Evolutionary conservation across 2,797 vertebrate species (phyloP), one percentile per base, ranked within the genome.

Genomic region (Choloepus didactylus): DNA sequence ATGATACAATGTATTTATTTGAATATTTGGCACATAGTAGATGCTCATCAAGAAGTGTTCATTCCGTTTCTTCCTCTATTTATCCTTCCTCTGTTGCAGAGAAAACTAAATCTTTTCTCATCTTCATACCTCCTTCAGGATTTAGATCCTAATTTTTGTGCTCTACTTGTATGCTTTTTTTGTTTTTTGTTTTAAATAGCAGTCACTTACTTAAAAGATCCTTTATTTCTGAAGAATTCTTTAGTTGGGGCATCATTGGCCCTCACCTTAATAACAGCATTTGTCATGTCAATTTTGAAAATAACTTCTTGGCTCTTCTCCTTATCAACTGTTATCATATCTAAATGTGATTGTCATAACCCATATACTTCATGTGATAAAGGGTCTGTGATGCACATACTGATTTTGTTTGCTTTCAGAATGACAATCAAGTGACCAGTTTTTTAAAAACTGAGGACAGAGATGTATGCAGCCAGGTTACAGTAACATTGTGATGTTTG

Each of bases 161-260:
- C 35, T 67, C 18, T 83, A n/a, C 14, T 87, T 75, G 25, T 82
- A 31, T 90, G 46, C 46, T 73, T 94, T 87, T 69, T 49, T 49
- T 35, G 35, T 7, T 16, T 56, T 64, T 94, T 59, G n/a, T 64
- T 60, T 56, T 38, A 51, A 84, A n/a, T 38, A 87, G 25, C 14
- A 54, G 21, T 86, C 72, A 73, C 35, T 69, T 70, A 31, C 27
- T 92, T 92, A 66, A 80, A 88, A 85, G 69, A 92, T 73, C 16
- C n/a, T 70, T 93, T 23, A 85, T 77, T 87, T 95, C 62, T 95
- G 69, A 64, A 92, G 41, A 97, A 89, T 92, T 96, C 69, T 94
- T 94, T 69, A 49, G 62, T n/a, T 82, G 51, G 67, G 62, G 7
- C 62, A 46, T 88, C 44, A 77, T 86, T 89, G 64, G 49, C 19